Percentiles rank a stretch among this genome's conserved stretches.
These are phyloP conservation scores for Pogonocherus hispidulus DNA, from an alignment of 2,888 invertebrate genomes.

Conservation along the genomic window DNA sequence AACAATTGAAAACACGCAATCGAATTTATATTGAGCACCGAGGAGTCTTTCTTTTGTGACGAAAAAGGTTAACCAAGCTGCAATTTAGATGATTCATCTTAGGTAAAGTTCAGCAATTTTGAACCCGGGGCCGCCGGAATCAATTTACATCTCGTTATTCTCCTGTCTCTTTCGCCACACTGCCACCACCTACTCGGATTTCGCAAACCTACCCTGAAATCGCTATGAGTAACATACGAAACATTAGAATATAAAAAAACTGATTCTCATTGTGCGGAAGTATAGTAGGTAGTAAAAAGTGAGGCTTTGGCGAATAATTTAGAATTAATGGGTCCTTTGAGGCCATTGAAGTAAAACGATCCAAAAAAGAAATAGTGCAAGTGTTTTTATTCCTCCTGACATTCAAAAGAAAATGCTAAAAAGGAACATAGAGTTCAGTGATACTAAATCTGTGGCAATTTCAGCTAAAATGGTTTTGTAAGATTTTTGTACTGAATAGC, in stretches of 20 bases:
- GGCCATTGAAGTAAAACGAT: too few relatives aligned
- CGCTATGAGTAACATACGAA: constrained; percentile 13
- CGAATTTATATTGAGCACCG: constrained; percentile 32
- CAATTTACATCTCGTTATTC: constrained; percentile 69
- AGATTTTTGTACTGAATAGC: too few relatives aligned
- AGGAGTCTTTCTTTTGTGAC: constrained; percentile 29
- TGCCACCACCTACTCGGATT: constrained; percentile 39
- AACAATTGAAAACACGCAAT: constrained; percentile 26
- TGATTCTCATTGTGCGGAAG: background rate
- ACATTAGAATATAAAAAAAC: constrained; percentile 26
- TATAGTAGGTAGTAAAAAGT: background rate
- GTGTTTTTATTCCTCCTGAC: too few relatives aligned
- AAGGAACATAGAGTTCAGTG: too few relatives aligned
- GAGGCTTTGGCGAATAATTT: constrained; percentile 7
- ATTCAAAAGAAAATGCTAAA: too few relatives aligned
- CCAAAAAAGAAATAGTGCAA: too few relatives aligned
- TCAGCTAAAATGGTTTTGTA: too few relatives aligned
- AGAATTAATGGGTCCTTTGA: constrained; percentile 10
- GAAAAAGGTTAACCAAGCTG: constrained; percentile 63
- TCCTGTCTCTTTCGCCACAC: constrained; percentile 53
- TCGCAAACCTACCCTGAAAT: constrained; percentile 42
- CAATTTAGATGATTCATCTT: constrained; percentile 67
- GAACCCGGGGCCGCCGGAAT: constrained; percentile 65
- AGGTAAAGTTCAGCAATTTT: constrained; percentile 68
- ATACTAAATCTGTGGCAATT: too few relatives aligned